Evolutionary conservation across 2,797 vertebrate genomes (phyloP), one percentile per base, ranked within the genome.

Genomic region (Gymnoscopelus braueri): DNA sequence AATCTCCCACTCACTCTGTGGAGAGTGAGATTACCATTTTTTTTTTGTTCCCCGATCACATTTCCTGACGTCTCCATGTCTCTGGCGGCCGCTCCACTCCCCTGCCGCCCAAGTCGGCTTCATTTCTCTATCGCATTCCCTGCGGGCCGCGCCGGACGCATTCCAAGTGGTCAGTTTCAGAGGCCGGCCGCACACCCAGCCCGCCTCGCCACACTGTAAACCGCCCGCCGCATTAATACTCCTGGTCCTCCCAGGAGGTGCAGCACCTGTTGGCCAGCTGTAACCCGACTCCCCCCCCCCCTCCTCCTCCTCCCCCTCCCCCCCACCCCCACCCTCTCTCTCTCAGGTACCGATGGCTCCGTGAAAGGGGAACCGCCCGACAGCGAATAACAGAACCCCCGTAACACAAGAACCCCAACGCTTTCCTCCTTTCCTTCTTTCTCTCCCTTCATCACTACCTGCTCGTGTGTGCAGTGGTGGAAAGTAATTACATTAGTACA

Each of bases 131-230:
- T 78, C 58, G 73, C 78, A 84, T 88, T 90, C 85, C 85, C 87
- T 13, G 52, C 67, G 84, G 82, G 80, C 77, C 80, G 15, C 86
- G 83, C 88, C 85, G 86, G 1, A 4, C 15, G 84, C 75, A 89
- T 90, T 88, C 86, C 87, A 80, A 88, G 86, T 84, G 81, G 87
- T 89, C 86, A 86, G 84, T 88, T 88, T 90, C 85, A 87, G 86
- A 91, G 77, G 80, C 84, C 11, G 44, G 55, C 78, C 74, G 5
- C 49, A 64, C 3, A 52, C 82, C 63, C 59, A 65, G 26, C 66
- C 69, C 62, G 55, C 75, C 63, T 0, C 14, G 15, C 81, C 10
- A 72, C 84, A 74, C 85, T 80, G 73, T 75, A 84, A 84, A 80
- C 83, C 86, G 67, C 71, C 85, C 83, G 71, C 78, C 70, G 73